Evolutionary conservation across 2,113 vertebrate genomes (phyloP), one percentile per base, ranked within the genome.

Genomic region (Oreocharis arfaki): DNA sequence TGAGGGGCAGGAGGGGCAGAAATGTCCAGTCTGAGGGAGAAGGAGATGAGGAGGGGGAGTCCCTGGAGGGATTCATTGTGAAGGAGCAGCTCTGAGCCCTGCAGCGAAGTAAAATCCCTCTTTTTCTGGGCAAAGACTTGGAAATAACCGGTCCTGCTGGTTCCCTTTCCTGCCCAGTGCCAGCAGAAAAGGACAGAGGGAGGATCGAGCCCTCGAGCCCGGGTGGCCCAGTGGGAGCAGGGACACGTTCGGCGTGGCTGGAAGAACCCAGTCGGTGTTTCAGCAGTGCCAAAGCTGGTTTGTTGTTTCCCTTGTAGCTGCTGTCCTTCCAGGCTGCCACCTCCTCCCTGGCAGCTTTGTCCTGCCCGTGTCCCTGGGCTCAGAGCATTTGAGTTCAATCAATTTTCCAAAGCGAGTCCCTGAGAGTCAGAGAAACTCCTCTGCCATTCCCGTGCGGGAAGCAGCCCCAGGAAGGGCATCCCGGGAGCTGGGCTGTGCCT

Each of bases 361-460:
- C 75, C 44, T 73, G 6, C 23, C 13, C 3, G 4, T 39, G 37
- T 69, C 67, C 32, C 71, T 13, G 33, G 8, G 59, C 35, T 60
- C 9, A 2, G 65, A 6, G 64, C 50, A 10, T 32, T 69, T 55
- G 1, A 78, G 23, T 42, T 52, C 23, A 56, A 41, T 74, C 18
- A 20, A 14, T 64, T 82, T 47, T 78, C 39, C 77, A 24, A 3
- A 26, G 13, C 4, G 30, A 94, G 64, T 14, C 32, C 16, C 42
- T 50, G 64, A 27, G 64, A n/a, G 69, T 4, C 21, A 4, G 16
- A 84, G 35, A 27, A 42, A 3, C 23, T 12, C 30, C 61, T 59
- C 1, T 1, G 39, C 26, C 33, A 12, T 6, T 39, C 2, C 2
- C 4, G 0, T 0, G 35, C n/a, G 44, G 39, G 53, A 68, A 50